Base-by-base conservation (phyloP, 2,888 invertebrate species). In the Oegoconia quadripuncta region DNA sequence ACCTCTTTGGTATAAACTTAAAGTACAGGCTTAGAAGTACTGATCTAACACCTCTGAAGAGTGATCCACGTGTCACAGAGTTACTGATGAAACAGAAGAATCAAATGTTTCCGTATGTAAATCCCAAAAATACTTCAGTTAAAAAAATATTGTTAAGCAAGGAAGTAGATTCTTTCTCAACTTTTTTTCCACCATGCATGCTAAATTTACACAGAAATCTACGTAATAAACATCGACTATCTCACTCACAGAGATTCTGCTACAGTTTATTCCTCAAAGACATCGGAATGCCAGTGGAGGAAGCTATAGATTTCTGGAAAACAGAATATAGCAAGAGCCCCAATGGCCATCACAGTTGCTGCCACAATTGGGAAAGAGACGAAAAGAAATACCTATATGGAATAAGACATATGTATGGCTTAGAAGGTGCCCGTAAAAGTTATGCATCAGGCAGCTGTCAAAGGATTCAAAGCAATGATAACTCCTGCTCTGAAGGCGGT, bases 251-350 rank as follows among this genome's bases (percentile, higher is more conserved):
- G 32, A 74, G 89, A 54, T 92, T 93, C 54, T 88, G 90, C 52
- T 92, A 91, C 50, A 92, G 91, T 42, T 74, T 93, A 15, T 93
- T 91, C 70, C 72, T 93, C 34, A 93, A 93, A 80, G 92, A 92
- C 51, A 89, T 91, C 55, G 93, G 93, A 0, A 87, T 93, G 84
- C 86, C 91, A 2, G 58, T 93, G 16, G 81, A 90, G 40, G 91
- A 93, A 60, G 89, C 92, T 7, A 58, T 93, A 28, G 66, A 74
- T 15, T 91, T 93, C 66, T 93, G 93, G 92, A 88, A 82, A 60
- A 52, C 64, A 13, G 91, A 93, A 64, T 93, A 93, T 67, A 86
- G 83, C 1, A 82, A 89, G 53, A 72, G 74, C 28, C 79, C 88
- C 25, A 66, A 60, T 35, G 74, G 78, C 2, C 69, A 58, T 27